Conservation (phyloP, 2,797 vertebrate species). For the Apodemus agrarius region DNA sequence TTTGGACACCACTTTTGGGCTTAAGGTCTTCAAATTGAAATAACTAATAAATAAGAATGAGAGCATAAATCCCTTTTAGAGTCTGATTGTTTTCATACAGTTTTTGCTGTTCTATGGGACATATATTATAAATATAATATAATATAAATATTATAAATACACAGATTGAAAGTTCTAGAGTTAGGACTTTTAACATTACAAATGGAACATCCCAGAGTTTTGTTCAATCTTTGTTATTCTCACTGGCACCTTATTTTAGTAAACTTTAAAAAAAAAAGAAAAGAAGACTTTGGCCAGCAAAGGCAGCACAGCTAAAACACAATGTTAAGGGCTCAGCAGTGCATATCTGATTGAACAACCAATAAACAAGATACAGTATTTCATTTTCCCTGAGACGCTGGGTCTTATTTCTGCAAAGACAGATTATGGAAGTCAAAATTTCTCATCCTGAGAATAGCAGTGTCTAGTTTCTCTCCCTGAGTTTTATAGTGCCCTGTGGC, state of each 20-base stretch:
- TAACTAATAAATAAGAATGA: conserved; percentile 34
- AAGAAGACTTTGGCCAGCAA: conserved; percentile 62
- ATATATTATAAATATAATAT: not conserved
- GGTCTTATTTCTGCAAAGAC: conserved; percentile 55
- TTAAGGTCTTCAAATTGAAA: conserved; percentile 50
- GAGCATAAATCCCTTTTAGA: conserved; percentile 1
- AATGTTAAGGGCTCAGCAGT: conserved; percentile 67
- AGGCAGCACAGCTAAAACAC: conserved; percentile 56
- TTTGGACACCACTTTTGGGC: not conserved
- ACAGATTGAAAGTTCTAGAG: conserved; percentile 54
- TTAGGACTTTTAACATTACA: conserved; percentile 43
- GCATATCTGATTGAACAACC: conserved; percentile 74
- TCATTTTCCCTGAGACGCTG: conserved; percentile 57
- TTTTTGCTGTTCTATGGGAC: conserved; percentile 12
- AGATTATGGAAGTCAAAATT: conserved; percentile 27
- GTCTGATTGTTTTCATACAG: not conserved
- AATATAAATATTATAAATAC: conserved; percentile 15
- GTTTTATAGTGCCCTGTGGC: not conserved
- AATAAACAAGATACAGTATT: conserved; percentile 76
- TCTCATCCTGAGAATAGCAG: not conserved
- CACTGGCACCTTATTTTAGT: conserved; percentile 79
- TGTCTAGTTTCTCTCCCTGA: not conserved
- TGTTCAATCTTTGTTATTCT: conserved; percentile 71
- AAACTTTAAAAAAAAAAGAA: conserved; percentile 20
- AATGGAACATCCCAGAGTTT: conserved; percentile 45